Base-by-base conservation (phyloP, 2,797 vertebrate genomes). In the Lithobates pipiens region DNA sequence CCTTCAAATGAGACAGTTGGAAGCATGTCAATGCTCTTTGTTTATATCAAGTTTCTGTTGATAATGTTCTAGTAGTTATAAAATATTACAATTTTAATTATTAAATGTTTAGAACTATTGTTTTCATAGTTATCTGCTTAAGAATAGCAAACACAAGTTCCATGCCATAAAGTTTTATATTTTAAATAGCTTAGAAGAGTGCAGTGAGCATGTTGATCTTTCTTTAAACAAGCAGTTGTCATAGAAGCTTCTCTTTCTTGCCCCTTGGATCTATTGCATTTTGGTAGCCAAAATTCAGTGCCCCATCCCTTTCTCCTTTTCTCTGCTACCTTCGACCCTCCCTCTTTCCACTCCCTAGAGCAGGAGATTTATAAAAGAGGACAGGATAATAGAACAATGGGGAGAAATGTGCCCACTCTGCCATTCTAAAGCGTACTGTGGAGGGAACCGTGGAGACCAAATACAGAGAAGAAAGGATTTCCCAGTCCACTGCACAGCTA, bases 381-480 rank as follows among this genome's bases (percentile, higher is more conserved):
- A 72, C 27, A 46, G 80, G 61, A 83, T 83, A 83, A 83, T 44
- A 76, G 80, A 36, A 83, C 80, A 76, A 76, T 83, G 63, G 78
- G 39, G 78, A 34, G 72, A 83, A 36, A 83, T 65, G 54, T 75
- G 72, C 57, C 70, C 70, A 39, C 39, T 50, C 65, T 61, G 80
- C 72, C 80, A 83, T 83, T 83, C 72, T 83, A 76, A 75, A 83
- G 80, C 80, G 42, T 54, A 76, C 61, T 32, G 54, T 39, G 25
- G 72, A 75, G 72, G 80, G 72, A 83, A 83, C 80, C 80, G 54
- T 75, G 72, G 80, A 44, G 71, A 83, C 80, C 71, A 76, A 83
- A 71, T 39, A 50, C 54, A 69, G 39, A 67, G 65, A 44, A 79
- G 65, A 83, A 75, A 83, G 25, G 80, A 83, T 75, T 83, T 75